Evolutionary conservation across 2,888 invertebrate species (phyloP).

Genomic region (Cantharis nigra): DNA sequence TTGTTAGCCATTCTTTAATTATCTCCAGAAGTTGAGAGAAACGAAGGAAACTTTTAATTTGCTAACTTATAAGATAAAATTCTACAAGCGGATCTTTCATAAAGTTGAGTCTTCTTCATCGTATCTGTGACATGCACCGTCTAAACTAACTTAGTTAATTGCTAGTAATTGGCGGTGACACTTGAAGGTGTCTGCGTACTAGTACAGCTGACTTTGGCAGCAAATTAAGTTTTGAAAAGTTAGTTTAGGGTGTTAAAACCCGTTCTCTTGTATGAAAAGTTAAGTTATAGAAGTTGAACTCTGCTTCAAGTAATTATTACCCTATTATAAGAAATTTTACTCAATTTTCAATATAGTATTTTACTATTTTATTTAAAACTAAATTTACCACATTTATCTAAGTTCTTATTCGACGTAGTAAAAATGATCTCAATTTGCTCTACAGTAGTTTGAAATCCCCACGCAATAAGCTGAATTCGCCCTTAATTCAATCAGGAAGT

Average conservation of each 20-base stretch:
- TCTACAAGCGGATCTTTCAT: constrained; percentile 17
- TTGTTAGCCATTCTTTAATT: neutral
- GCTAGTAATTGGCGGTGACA: constrained; percentile 51
- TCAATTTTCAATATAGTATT: neutral
- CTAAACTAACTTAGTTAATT: constrained; percentile 50
- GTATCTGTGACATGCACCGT: constrained; percentile 31
- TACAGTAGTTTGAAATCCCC: constrained; percentile 39
- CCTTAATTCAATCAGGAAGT: constrained; percentile 50
- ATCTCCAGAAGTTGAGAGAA: neutral
- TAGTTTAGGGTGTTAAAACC: constrained; percentile 31
- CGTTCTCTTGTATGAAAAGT: constrained; percentile 20
- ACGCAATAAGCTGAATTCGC: constrained; percentile 50
- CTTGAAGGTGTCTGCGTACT: constrained; percentile 46
- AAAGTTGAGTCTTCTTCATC: constrained; percentile 12
- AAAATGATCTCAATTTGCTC: constrained; percentile 43
- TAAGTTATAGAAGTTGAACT: constrained; percentile 23
- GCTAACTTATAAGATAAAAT: constrained; percentile 28
- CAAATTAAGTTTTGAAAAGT: constrained; percentile 50
- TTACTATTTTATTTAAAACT: neutral
- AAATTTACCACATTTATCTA: neutral
- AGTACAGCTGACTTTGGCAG: constrained; percentile 42
- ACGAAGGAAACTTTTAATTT: constrained; percentile 29
- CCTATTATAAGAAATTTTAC: constrained; percentile 11
- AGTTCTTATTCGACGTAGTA: constrained; percentile 1
- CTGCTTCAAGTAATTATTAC: constrained; percentile 18